Evolutionary conservation across 2,888 invertebrate species (phyloP).

Genomic region (Ypsolopha scabrella): DNA sequence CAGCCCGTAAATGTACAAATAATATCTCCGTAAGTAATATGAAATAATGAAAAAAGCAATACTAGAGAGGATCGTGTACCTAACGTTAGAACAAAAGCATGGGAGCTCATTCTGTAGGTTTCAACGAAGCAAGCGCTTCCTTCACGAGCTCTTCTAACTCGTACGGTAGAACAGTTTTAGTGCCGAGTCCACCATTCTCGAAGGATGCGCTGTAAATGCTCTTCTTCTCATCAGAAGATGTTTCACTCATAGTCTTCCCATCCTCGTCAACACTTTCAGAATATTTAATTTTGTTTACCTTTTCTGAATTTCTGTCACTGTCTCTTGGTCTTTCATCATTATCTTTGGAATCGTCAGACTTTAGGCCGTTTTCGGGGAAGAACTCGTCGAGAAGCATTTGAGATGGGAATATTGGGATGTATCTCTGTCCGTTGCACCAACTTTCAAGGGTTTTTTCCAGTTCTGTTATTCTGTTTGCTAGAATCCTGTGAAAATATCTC

Average conservation of each 20-base stretch:
- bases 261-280: slow-evolving; percentile 46
- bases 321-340: slow-evolving; percentile 12
- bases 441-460: slow-evolving; percentile 81
- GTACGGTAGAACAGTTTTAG: slow-evolving; percentile 66
- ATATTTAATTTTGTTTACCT: slow-evolving; percentile 25
- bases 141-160: slow-evolving; percentile 73
- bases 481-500: slow-evolving; percentile 72
- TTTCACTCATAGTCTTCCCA: slow-evolving; percentile 29
- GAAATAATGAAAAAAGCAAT: too few relatives aligned
- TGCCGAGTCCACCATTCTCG: slow-evolving; percentile 30
- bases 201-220: slow-evolving; percentile 18
- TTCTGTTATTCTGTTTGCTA: slow-evolving; percentile 85
- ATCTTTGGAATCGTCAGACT: slow-evolving; percentile 39
- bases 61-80: too few relatives aligned
- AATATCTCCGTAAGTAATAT: too few relatives aligned
- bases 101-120: not conserved
- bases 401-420: slow-evolving; percentile 70
- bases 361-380: slow-evolving; percentile 44
- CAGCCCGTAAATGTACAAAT: too few relatives aligned
- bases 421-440: slow-evolving; percentile 64
- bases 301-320: slow-evolving; percentile 16
- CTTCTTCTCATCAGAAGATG: slow-evolving; percentile 19
- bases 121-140: slow-evolving; percentile 51
- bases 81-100: not conserved
- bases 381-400: slow-evolving; percentile 73